Base-by-base conservation (phyloP, 2,113 vertebrate genomes). In the Syrrhaptes paradoxus region DNA sequence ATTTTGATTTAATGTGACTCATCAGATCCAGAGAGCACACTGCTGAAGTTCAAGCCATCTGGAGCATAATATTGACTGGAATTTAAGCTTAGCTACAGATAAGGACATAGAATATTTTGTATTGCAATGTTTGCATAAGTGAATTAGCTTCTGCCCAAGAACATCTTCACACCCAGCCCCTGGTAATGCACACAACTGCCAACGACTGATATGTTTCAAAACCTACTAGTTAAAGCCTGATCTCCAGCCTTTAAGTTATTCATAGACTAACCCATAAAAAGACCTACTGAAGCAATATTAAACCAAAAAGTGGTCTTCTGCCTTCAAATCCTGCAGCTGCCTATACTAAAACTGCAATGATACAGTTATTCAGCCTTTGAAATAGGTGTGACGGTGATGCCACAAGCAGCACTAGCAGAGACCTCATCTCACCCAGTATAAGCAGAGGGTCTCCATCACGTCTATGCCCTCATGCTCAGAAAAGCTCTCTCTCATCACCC, bases 11-110 rank as follows among this genome's bases (percentile, higher is more conserved):
- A 63, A 55, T 51, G 48, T 51, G 76, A 89, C 28, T 93, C 79
- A 82, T 91, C 75, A 92, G 54, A 76, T 65, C 85, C 24, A 82
- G 59, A 93, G 18, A 90, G 48, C 48, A 81, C 36, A 41, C 2
- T 45, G 61, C 14, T 86, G 63, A 87, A 67, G 57, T 72, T 77
- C 28, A 89, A 87, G 61, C 89, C 91, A 93, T 78, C 83, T 96
- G 94, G 83, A 91, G 13, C 41, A 48, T 34, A 90, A 87, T 71
- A 85, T 19, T n/a, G 52, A 55, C 49, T 49, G 31, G 66, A 61
- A 89, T 78, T 91, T 63, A 67, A 78, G 73, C 48, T 89, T 90
- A 71, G 80, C 72, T 87, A 93, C 7, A 13, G 48, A 77, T 45
- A 92, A 90, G 5, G 13, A 74, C 43, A 67, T 31, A 73, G 83